These are phyloP conservation scores for Coregonus sp. DNA, from an alignment of 2,797 vertebrate species.

Conservation along the genomic window DNA sequence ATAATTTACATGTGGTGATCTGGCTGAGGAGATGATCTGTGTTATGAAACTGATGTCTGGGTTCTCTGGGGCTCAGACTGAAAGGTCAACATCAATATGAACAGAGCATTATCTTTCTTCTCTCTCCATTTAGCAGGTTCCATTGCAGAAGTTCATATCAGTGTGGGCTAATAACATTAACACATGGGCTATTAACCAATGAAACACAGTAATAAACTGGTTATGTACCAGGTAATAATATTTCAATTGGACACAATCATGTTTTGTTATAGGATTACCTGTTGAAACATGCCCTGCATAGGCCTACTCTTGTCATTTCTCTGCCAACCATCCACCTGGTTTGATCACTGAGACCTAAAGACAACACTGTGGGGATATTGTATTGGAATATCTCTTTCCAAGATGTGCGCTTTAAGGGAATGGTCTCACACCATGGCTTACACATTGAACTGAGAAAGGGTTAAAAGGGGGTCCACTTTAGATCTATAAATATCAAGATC, in stretches of 20 bases:
- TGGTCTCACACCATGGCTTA: constrained; percentile 14
- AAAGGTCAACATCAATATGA: not conserved
- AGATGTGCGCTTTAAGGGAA: constrained; percentile 2
- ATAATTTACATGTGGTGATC: not conserved
- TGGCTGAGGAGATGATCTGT: not conserved
- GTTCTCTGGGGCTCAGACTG: constrained; percentile 7
- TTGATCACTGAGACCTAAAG: constrained; percentile 1
- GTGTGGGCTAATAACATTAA: no score
- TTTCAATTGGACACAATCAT: not conserved
- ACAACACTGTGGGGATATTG: not conserved
- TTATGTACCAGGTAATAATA: not conserved
- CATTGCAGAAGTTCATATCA: not conserved
- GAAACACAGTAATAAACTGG: not conserved
- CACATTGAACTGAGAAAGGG: constrained; percentile 34
- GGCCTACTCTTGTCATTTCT: not conserved
- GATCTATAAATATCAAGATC: constrained; percentile 73
- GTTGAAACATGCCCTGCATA: not conserved
- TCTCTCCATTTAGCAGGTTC: not conserved
- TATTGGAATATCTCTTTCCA: not conserved
- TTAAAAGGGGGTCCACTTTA: constrained; percentile 60
- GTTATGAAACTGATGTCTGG: not conserved
- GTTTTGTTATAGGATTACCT: not conserved
- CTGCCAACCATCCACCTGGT: not conserved
- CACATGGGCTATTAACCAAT: not conserved
- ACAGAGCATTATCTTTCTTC: not conserved